phyloP scores from a whole-genome alignment of 2,113 vertebrate species.

The Spheniscus mendiculus region DNA sequence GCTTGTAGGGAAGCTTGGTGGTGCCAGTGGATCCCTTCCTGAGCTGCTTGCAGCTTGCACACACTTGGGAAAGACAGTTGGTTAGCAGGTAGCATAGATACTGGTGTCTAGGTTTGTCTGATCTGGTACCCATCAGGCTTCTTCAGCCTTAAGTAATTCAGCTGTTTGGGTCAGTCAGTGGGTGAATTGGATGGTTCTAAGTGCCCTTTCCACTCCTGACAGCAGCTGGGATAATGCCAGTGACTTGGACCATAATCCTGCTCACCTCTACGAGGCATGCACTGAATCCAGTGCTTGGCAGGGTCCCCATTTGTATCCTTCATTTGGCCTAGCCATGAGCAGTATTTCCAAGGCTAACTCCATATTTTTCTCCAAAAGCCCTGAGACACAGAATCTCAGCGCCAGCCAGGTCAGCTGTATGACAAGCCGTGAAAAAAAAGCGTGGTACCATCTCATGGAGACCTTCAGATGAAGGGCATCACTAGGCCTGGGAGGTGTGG shows the following conservation, averaged over 20 bases:
- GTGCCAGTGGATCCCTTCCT: neutral
- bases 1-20: neutral
- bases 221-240: neutral
- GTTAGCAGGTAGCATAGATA: neutral
- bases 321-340: fast-evolving
- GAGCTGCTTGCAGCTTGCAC: neutral
- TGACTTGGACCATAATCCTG: neutral
- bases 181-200: neutral
- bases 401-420: neutral
- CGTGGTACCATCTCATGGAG: neutral
- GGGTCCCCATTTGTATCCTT: neutral
- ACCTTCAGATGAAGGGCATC: neutral
- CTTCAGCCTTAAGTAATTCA: neutral
- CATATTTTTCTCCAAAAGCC: no score
- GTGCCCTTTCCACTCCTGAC: neutral
- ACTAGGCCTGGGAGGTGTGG: neutral
- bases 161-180: neutral
- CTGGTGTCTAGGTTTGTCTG: neutral
- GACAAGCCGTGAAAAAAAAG: no score
- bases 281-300: neutral
- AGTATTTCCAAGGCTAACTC: neutral
- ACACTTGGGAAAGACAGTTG: neutral
- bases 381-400: neutral
- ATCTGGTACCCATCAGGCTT: neutral
- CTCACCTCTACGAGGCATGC: fast-evolving